A percentile compares a stretch with the other conserved stretches of the same genome.
phyloP scores from a whole-genome alignment of 92 coral and sea anemone species.

The Epizoanthus rinbou region DNA sequence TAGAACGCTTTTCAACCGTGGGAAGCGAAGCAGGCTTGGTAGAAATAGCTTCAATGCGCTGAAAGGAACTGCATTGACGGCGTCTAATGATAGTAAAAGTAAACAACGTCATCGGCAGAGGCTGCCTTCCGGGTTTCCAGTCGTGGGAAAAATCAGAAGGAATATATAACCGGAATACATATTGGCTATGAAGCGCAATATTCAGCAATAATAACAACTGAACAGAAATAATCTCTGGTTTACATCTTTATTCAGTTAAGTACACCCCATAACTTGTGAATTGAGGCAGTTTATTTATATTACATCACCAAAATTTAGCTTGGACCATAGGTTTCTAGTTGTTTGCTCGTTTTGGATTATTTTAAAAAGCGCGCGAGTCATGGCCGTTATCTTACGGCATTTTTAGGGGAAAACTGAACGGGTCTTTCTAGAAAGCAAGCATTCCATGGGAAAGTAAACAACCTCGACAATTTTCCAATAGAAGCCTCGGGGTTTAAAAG shows the following conservation, averaged over 20 bases:
- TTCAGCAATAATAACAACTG: background rate
- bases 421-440: background rate
- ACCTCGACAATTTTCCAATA: background rate
- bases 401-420: background rate
- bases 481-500: conserved; percentile 1
- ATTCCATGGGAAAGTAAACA: background rate
- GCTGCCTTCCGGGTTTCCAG: conserved; percentile 15
- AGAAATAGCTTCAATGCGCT: conserved; percentile 21
- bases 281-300: background rate
- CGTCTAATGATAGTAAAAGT: background rate
- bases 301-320: background rate
- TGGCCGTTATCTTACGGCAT: background rate
- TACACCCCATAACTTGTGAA: background rate
- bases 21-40: conserved; percentile 5
- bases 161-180: background rate
- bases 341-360: background rate
- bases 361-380: background rate
- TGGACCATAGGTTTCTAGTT: background rate
- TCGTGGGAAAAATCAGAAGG: background rate
- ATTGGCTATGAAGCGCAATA: conserved; percentile 16
- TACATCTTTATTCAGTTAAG: conserved; percentile 1
- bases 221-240: conserved; percentile 24
- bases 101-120: background rate
- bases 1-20: conserved; percentile 16
- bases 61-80: conserved; percentile 25